Conservation (phyloP, 2,113 vertebrate genomes). For the Phalacrocorax pelagicus region DNA sequence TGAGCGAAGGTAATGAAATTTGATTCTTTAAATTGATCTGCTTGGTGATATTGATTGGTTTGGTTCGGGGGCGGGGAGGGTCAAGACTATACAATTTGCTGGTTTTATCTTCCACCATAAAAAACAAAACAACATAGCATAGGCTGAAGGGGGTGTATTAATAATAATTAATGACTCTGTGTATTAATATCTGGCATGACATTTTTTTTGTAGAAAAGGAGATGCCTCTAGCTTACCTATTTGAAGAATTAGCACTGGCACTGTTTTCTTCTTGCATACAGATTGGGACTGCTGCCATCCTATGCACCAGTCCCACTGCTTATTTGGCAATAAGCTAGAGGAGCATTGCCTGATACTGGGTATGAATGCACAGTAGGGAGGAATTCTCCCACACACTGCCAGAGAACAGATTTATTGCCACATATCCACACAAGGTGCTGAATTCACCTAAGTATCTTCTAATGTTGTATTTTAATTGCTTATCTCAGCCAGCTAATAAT, state of each 20-base stretch:
- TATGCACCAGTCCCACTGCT: constrained; percentile 56
- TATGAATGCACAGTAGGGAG: constrained; percentile 30
- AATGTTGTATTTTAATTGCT: constrained; percentile 28
- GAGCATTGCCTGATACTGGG: neutral
- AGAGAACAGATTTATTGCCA: constrained; percentile 52
- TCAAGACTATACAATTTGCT: neutral
- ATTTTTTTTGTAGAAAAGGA: neutral
- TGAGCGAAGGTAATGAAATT: neutral
- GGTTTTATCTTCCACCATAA: neutral
- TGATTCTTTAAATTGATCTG: neutral
- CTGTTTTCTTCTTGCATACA: neutral
- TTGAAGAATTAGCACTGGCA: neutral
- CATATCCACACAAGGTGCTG: neutral
- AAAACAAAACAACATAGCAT: neutral
- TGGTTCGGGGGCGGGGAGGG: neutral
- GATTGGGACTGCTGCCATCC: constrained; percentile 56
- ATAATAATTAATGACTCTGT: neutral
- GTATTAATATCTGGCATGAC: neutral
- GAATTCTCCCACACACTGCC: constrained; percentile 56
- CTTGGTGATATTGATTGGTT: neutral
- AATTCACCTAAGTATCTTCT: neutral
- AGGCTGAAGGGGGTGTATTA: neutral
- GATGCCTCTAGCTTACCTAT: constrained; percentile 8
- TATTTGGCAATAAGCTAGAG: constrained; percentile 32
- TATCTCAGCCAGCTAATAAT: neutral